phyloP scores from a whole-genome alignment of 1,140 invertebrate species.

The Cyphomyrmex costatus region DNA sequence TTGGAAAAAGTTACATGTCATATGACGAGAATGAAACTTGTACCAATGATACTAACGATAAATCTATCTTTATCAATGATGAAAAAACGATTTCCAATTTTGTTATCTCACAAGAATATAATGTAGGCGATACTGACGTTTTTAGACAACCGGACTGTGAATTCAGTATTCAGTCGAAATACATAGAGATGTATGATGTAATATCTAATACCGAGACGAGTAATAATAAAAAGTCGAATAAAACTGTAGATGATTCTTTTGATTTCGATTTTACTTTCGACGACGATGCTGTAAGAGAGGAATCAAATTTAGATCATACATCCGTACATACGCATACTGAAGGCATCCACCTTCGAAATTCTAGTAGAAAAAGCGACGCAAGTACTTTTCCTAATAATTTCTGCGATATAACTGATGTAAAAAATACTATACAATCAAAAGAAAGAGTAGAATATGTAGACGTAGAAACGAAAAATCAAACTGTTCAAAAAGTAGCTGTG shows the following conservation, averaged over 20 bases:
- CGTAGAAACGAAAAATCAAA: slow-evolving; percentile 54
- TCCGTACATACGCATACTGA: slow-evolving; percentile 65
- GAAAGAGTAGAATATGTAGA: slow-evolving; percentile 22
- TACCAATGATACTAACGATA: slow-evolving; percentile 25
- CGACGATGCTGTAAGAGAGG: slow-evolving; percentile 47
- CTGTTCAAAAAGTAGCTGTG: slow-evolving; percentile 21
- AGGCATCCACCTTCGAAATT: slow-evolving; percentile 28
- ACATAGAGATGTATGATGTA: slow-evolving; percentile 52
- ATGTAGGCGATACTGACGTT: slow-evolving; percentile 68
- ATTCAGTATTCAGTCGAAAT: slow-evolving; percentile 52
- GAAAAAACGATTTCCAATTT: slow-evolving; percentile 59
- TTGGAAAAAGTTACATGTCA: slow-evolving; percentile 1
- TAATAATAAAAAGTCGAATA: slow-evolving; percentile 26
- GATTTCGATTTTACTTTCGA: slow-evolving; percentile 68
- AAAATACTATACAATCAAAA: slow-evolving; percentile 70
- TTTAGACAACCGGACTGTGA: slow-evolving; percentile 72
- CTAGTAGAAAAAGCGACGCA: neutral
- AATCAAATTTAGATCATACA: slow-evolving; percentile 71
- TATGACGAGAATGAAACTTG: slow-evolving; percentile 9
- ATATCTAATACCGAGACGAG: slow-evolving; percentile 22
- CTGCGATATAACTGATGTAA: slow-evolving; percentile 35
- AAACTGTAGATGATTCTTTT: slow-evolving; percentile 60
- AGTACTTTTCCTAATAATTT: slow-evolving; percentile 27
- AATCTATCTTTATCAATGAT: slow-evolving; percentile 15
- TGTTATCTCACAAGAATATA: slow-evolving; percentile 54